Evolutionary conservation across 2,888 invertebrate species (phyloP).

Genomic region (Leucozona laternaria): DNA sequence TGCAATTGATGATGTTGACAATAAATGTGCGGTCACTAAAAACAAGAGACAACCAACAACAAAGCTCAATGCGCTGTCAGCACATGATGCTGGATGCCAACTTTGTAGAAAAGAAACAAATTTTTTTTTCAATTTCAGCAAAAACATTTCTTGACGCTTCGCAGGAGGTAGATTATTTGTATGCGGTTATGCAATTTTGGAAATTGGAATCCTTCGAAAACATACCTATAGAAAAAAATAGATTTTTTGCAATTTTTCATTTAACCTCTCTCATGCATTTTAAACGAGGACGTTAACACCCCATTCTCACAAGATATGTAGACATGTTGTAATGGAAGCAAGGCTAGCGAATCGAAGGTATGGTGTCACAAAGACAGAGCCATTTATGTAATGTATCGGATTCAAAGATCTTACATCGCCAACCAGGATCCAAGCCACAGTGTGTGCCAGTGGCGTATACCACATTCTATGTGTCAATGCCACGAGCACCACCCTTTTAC

Average conservation of each 20-base stretch:
- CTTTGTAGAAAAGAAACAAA: slow-evolving; percentile 8
- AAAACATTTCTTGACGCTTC: slow-evolving; percentile 31
- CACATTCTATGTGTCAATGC: slow-evolving; percentile 36
- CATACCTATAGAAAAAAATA: not conserved
- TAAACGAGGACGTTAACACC: slow-evolving; percentile 16
- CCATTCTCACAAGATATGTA: not conserved
- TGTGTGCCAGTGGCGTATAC: not conserved
- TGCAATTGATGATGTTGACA: slow-evolving; percentile 58
- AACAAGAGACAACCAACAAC: not conserved
- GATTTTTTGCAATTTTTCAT: not conserved
- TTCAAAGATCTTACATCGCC: not conserved
- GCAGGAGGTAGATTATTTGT: slow-evolving; percentile 62
- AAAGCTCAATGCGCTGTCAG: slow-evolving; percentile 9
- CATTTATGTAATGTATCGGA: not conserved
- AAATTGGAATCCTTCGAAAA: slow-evolving; percentile 40
- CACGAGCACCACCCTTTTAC: slow-evolving; percentile 26
- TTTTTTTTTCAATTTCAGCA: slow-evolving; percentile 8
- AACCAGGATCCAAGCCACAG: not conserved
- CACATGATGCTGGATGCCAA: slow-evolving; percentile 48
- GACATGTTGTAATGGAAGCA: not conserved
- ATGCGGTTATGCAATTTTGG: slow-evolving; percentile 54
- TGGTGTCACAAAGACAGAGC: not conserved
- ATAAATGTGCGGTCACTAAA: slow-evolving; percentile 36
- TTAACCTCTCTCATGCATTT: slow-evolving; percentile 19
- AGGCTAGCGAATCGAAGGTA: not conserved